A percentile compares a stretch with the other conserved stretches of the same genome.
These are phyloP conservation scores for Drosophila kepulauana DNA, from an alignment of 1,140 invertebrate species.

Conservation along the genomic window DNA sequence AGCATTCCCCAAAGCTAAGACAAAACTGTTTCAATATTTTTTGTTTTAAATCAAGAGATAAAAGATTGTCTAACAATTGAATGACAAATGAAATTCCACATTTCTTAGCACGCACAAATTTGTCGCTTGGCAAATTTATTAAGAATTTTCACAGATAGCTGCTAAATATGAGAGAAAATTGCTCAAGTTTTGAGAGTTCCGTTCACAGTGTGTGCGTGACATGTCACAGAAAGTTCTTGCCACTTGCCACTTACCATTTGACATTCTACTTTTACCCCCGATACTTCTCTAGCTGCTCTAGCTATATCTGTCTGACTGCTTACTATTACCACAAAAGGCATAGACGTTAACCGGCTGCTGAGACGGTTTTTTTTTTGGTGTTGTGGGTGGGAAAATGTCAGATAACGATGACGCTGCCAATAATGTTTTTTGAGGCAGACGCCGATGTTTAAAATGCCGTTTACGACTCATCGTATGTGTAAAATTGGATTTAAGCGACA, in stretches of 20 bases:
- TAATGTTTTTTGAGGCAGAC: slow-evolving; percentile 51
- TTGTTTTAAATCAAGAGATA: no score
- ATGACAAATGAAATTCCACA: slow-evolving; percentile 8
- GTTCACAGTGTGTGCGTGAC: slow-evolving; percentile 44
- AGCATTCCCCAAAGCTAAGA: background rate
- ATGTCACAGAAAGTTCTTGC: slow-evolving; percentile 38
- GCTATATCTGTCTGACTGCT: background rate
- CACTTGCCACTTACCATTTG: slow-evolving; percentile 14
- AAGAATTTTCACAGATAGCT: slow-evolving; percentile 19
- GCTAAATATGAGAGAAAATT: slow-evolving; percentile 35
- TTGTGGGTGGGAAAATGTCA: slow-evolving; percentile 53
- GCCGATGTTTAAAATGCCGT: slow-evolving; percentile 52
- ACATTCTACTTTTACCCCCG: background rate
- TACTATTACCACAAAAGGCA: slow-evolving; percentile 7
- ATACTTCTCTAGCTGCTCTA: background rate
- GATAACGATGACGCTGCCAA: slow-evolving; percentile 79
- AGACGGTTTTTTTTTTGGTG: slow-evolving; percentile 41
- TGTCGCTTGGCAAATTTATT: slow-evolving; percentile 17
- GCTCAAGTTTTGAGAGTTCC: slow-evolving; percentile 19
- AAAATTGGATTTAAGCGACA: slow-evolving; percentile 81
- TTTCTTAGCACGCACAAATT: background rate
- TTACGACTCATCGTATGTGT: slow-evolving; percentile 52
- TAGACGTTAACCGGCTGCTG: slow-evolving; percentile 55
- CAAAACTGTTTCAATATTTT: no score
- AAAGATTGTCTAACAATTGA: background rate